Conservation (phyloP, 2,113 vertebrate species). For the Platichthys flesus region DNA sequence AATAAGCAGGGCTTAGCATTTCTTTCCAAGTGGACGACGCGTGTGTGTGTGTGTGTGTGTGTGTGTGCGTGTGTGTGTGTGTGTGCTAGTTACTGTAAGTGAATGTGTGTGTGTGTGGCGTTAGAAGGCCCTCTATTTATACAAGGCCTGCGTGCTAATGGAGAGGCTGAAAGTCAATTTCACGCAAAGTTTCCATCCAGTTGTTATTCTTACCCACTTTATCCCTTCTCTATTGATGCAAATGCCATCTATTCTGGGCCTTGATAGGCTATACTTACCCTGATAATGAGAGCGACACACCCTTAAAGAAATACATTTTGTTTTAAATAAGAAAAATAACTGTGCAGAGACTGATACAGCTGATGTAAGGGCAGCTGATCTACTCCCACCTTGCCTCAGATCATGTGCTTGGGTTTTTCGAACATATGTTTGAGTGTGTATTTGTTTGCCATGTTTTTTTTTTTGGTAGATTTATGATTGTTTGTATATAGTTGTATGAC, state of each 20-base stretch:
- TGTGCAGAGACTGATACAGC: slow-evolving; percentile 8
- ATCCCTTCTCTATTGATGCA: slow-evolving; percentile 25
- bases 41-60: neutral
- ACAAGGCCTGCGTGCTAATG: slow-evolving; percentile 16
- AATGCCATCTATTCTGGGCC: slow-evolving; percentile 63
- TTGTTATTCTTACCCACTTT: slow-evolving; percentile 69
- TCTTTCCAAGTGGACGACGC: neutral
- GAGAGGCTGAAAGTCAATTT: slow-evolving; percentile 17
- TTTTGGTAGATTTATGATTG: slow-evolving; percentile 20
- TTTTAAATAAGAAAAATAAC: neutral
- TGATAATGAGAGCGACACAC: slow-evolving; percentile 59
- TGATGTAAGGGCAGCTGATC: slow-evolving; percentile 11
- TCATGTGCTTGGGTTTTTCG: neutral
- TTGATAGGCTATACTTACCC: slow-evolving; percentile 40
- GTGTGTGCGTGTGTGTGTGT: slow-evolving; percentile 8
- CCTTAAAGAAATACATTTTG: slow-evolving; percentile 22
- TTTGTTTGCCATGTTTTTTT: slow-evolving; percentile 3
- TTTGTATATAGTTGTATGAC: slow-evolving; percentile 5
- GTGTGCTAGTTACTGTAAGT: neutral
- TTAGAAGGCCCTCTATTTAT: slow-evolving; percentile 55
- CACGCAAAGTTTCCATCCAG: slow-evolving; percentile 58
- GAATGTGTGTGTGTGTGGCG: slow-evolving; percentile 10
- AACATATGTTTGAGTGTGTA: neutral
- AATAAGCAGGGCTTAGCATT: slow-evolving; percentile 22
- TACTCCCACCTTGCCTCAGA: slow-evolving; percentile 15